Percentiles rank a stretch among this genome's conserved stretches.
Evolutionary conservation across 2,113 vertebrate species (phyloP).

Genomic region (Gobius niger): DNA sequence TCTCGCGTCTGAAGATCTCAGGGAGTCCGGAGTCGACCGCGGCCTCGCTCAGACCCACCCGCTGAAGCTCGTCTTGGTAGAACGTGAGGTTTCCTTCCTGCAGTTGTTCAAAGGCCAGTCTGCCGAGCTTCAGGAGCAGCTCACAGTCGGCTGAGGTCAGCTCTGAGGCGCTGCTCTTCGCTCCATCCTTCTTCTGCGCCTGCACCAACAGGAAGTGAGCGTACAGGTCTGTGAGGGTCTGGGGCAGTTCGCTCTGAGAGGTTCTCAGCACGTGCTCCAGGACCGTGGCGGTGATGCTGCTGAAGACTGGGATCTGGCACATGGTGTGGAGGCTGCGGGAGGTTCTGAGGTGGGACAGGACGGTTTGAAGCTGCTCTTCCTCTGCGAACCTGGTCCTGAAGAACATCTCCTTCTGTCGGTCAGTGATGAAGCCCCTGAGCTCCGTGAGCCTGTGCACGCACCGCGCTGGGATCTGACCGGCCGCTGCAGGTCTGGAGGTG

Average conservation of each 20-base stretch:
- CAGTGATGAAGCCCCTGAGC: too few relatives aligned
- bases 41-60: background rate
- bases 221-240: too few relatives aligned
- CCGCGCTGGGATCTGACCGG: too few relatives aligned
- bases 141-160: background rate
- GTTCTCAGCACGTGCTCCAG: too few relatives aligned
- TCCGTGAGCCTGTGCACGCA: too few relatives aligned
- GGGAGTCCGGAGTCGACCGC: background rate
- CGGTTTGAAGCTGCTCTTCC: background rate
- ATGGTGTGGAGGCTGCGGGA: too few relatives aligned
- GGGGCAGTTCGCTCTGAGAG: too few relatives aligned
- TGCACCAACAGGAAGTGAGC: constrained; percentile 32
- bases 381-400: background rate
- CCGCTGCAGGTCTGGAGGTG: too few relatives aligned
- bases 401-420: background rate
- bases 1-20: constrained; percentile 1
- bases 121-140: constrained; percentile 30
- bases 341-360: constrained; percentile 10
- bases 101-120: constrained; percentile 42
- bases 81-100: constrained; percentile 19
- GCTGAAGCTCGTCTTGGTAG: constrained; percentile 4
- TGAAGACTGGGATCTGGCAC: too few relatives aligned
- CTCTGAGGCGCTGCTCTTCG: background rate
- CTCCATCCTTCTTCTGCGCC: background rate
- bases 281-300: too few relatives aligned